Evolutionary conservation across 1,140 invertebrate genomes (phyloP).

Genomic region (Solenopsis invicta): DNA sequence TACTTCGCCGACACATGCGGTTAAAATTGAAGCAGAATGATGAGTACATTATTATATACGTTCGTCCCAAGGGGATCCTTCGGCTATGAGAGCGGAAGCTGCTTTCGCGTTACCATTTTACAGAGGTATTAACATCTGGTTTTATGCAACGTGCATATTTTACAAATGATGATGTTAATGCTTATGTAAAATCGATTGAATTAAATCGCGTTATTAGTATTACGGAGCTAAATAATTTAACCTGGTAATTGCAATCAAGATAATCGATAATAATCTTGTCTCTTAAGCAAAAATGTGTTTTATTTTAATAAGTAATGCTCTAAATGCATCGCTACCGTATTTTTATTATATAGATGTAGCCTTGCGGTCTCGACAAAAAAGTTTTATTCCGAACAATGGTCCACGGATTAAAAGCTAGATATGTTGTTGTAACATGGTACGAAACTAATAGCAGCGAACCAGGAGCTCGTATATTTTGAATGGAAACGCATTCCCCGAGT

Average conservation of each 20-base stretch:
- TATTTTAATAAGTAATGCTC: background rate
- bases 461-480: constrained; percentile 35
- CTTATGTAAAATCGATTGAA: constrained; percentile 40
- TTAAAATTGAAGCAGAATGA: constrained; percentile 54
- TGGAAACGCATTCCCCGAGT: constrained; percentile 25
- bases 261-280: background rate
- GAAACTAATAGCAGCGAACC: constrained; percentile 34
- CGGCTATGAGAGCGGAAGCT: constrained; percentile 17
- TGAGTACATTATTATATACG: constrained; percentile 52
- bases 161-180: constrained; percentile 24
- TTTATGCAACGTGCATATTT: constrained; percentile 24
- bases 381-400: constrained; percentile 9
- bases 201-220: constrained; percentile 24
- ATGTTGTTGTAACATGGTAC: constrained; percentile 5
- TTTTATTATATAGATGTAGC: background rate
- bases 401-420: constrained; percentile 36
- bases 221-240: background rate
- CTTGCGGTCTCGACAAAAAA: background rate
- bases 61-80: constrained; percentile 24
- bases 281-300: background rate
- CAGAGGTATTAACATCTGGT: constrained; percentile 26
- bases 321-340: background rate
- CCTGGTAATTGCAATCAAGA: constrained; percentile 17
- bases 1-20: constrained; percentile 31
- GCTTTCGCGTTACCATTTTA: constrained; percentile 34